Evolutionary conservation across 2,797 vertebrate species (phyloP).

Genomic region (Harpagifer antarcticus): DNA sequence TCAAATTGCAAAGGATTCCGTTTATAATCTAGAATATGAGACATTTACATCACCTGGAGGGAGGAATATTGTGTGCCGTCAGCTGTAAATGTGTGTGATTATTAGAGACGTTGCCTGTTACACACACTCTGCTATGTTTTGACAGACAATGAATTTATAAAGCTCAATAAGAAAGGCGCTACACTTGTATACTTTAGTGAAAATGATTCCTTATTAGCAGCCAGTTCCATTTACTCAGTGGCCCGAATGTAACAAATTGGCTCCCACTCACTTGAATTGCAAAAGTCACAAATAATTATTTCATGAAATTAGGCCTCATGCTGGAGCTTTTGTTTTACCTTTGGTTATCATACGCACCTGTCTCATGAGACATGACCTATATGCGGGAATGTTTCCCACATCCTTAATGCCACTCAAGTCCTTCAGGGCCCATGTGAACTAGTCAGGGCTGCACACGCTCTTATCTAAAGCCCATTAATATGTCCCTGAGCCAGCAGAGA

Average conservation of each 20-base stretch:
- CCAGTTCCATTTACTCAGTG: neutral
- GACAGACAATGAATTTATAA: neutral
- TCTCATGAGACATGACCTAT: too few species aligned
- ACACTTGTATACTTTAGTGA: neutral
- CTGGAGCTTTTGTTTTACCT: too few species aligned
- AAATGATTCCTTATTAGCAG: neutral
- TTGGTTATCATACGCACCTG: too few species aligned
- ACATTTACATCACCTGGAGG: neutral
- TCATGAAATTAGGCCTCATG: too few species aligned
- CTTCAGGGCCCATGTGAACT: neutral
- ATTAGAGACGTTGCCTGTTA: neutral
- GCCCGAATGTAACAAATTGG: too few species aligned
- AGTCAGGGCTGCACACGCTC: neutral
- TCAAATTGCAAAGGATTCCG: neutral
- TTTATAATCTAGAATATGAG: neutral
- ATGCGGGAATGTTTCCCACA: too few species aligned
- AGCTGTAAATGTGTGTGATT: neutral
- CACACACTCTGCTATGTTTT: neutral
- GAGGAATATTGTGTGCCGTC: neutral
- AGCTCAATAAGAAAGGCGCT: neutral
- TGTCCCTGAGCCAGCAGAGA: neutral
- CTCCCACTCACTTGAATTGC: too few species aligned
- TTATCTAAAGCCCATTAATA: conserved; percentile 44
- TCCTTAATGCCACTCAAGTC: too few species aligned
- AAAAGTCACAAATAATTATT: too few species aligned